phyloP scores from a whole-genome alignment of 2,113 vertebrate genomes.

The Mustela lutreola region DNA sequence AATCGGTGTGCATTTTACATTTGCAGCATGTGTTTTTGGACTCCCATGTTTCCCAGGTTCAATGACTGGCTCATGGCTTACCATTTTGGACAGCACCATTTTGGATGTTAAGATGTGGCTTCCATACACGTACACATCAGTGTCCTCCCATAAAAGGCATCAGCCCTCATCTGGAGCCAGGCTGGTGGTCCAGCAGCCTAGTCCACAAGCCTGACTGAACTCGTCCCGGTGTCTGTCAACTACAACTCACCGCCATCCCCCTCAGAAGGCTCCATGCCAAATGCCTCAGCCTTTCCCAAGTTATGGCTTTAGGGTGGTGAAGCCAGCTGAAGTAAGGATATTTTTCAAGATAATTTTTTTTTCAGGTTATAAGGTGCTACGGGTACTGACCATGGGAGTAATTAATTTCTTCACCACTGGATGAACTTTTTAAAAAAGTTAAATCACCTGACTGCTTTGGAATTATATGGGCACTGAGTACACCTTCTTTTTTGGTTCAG shows the following conservation, averaged over 20 bases:
- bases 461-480: not conserved
- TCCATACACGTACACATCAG: fast-evolving
- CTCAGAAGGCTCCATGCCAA: not conserved
- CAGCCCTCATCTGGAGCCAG: not conserved
- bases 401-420: not conserved
- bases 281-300: not conserved
- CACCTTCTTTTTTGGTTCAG: conserved; percentile 55
- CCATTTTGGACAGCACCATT: not conserved
- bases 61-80: fast-evolving
- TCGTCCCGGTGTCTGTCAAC: no score
- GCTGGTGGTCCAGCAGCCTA: no score
- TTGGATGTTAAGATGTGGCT: fast-evolving
- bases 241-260: no score
- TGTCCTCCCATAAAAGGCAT: not conserved
- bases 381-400: not conserved
- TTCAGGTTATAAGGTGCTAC: not conserved
- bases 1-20: not conserved
- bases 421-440: not conserved
- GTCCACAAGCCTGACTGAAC: not conserved
- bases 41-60: not conserved
- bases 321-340: not conserved
- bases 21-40: not conserved
- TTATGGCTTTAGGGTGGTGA: not conserved
- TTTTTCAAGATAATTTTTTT: not conserved
- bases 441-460: not conserved